Base-by-base conservation (phyloP, 2,113 vertebrate species). In the Acrocephalus kingi region DNA sequence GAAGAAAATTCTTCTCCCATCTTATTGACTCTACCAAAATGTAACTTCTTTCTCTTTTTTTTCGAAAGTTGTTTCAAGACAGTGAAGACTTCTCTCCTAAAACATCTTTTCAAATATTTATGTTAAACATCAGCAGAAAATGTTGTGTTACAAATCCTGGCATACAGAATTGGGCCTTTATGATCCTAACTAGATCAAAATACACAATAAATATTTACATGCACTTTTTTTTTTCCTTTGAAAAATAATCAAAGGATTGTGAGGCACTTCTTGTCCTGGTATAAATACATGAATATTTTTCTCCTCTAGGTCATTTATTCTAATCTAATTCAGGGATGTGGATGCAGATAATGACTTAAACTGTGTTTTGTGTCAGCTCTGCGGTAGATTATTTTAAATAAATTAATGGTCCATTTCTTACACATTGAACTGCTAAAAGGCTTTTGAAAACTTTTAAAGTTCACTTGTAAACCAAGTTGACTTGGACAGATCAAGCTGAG, bases 281-380 rank as follows among this genome's bases (percentile, higher is more conserved):
- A 82, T 43, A 87, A 81, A 91, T 23, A 80, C 25, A 69, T 0
- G 3, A 91, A 67, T 1, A 35, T 83, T 90, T 59, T 94, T 81
- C 67, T 77, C 16, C 41, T 63, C 71, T 52, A 67, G 71, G 71
- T 95, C 75, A 86, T 86, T 93, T 93, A n/a, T 67, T 93, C 71
- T 83, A 69, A 76, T 91, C 39, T 51, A 78, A 84, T 74, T 81
- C 45, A 45, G 74, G 27, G 17, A 37, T 69, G 74, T 73, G 52
- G 17, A 37, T 69, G 74, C 69, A 52, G 62, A 76, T 64, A 81
- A 95, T 28, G 37, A 46, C 16, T 52, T 61, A 62, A 73, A 78
- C 15, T 9, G 2, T 52, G 46, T 10, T 55, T 90, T 64, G n/a
- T 64, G 35, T 15, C 73, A 74, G n/a, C 48, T 67, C 72, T 89